Base-by-base conservation (phyloP, 2,888 invertebrate genomes). In the Emmelina monodactyla region DNA sequence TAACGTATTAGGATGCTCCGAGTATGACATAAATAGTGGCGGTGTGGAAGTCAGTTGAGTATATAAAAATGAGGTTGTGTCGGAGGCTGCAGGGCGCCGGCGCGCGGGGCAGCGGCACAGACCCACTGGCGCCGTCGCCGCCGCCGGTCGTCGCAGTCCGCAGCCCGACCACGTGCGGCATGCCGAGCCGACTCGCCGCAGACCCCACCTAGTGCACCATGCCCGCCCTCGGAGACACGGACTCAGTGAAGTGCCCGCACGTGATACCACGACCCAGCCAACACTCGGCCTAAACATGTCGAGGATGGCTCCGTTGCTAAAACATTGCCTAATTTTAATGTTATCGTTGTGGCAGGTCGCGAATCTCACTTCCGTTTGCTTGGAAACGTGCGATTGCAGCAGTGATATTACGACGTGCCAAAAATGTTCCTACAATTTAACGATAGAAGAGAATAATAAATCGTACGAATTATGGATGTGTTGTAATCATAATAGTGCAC, bases 31-130 rank as follows among this genome's bases (percentile, higher is more conserved):
- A 73, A 75, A 73, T 75, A 75, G 73, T 72, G 67, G 65, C 65
- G 65, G 68, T 61, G 69, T 69, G 68, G 73, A 76, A 78, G 76
- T 75, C 75, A 76, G 71, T 76, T 64, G 72, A 76, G 72, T 78
- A 71, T 73, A 75, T 76, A 76, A 76, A 76, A 78, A 70, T 75
- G 70, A 66, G 70, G 63, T 58, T 69, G 65, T 63, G 58, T 61
- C 62, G 58, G 69, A 66, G 68, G 67, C 53, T 45, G 59, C 56
- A 72, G 69, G 49, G 76, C 78, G 78, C 76, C 75, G 76, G 76
- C 76, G 78, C 76, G 3, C 62, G 56, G 51, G 60, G 60, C 55
- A 58, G 55, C 47, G 40, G 55, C 63, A 60, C 72, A 76, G 65
- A 64, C 70, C 61, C 61, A 65, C 64, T 63, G 76, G 75, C 75